Evolutionary conservation across 1,140 invertebrate species (phyloP).

Genomic region (Aphidius gifuensis): DNA sequence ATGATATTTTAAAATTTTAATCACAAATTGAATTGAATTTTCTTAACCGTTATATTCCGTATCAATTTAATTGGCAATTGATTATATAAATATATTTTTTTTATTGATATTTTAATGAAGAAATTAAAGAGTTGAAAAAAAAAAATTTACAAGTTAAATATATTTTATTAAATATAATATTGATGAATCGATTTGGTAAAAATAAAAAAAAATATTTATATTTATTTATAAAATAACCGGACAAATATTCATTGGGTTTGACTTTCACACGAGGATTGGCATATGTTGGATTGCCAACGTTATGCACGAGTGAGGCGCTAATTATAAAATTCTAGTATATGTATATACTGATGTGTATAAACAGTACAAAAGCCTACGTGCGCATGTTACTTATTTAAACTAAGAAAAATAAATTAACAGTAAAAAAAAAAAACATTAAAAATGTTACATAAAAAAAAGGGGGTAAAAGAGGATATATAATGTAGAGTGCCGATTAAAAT

Average conservation of each 20-base stretch:
- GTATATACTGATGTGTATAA: not conserved
- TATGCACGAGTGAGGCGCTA: constrained; percentile 4
- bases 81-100: too few species aligned
- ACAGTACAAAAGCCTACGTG: constrained; percentile 12
- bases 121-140: too few species aligned
- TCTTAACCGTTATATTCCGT: too few species aligned
- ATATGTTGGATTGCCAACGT: not conserved
- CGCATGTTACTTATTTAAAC: not conserved
- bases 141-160: too few species aligned
- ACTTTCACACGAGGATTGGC: constrained; percentile 13
- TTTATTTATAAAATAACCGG: too few species aligned
- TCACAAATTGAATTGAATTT: too few species aligned
- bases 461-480: constrained; percentile 2
- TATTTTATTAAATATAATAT: too few species aligned
- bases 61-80: too few species aligned
- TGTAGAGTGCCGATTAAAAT: constrained; percentile 20
- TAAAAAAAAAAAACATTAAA: not conserved
- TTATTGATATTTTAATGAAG: too few species aligned
- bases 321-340: constrained; percentile 6
- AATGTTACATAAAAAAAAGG: not conserved
- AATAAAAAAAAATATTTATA: too few species aligned
- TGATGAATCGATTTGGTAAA: too few species aligned
- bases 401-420: constrained; percentile 1
- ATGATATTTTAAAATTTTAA: too few species aligned
- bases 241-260: constrained; percentile 4